Conservation (phyloP, 2,797 vertebrate species). For the Danio kyathit region DNA sequence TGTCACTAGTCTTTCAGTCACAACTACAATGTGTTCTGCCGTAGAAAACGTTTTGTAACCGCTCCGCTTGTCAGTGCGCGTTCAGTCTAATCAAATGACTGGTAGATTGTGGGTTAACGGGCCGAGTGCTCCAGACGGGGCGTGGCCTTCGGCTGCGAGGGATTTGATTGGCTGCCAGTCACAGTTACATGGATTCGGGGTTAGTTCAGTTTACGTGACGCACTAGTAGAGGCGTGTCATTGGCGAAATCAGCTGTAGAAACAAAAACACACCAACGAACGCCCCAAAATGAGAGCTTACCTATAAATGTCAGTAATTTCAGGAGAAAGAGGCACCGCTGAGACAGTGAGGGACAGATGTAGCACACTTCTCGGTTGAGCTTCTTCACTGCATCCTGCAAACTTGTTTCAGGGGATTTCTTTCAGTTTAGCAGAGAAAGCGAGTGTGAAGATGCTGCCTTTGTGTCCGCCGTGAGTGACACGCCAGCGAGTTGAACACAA, state of each 20-base stretch:
- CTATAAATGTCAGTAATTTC: conserved; percentile 25
- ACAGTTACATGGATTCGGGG: conserved; percentile 39
- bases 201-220: conserved; percentile 68
- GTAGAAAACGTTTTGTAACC: conserved; percentile 35
- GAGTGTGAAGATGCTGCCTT: conserved; percentile 67
- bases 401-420: conserved; percentile 47
- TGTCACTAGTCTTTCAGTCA: not conserved
- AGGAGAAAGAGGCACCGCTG: conserved; percentile 22
- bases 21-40: conserved; percentile 6
- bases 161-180: conserved; percentile 49
- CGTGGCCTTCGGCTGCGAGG: conserved; percentile 20
- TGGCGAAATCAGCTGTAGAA: conserved; percentile 79
- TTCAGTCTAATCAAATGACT: not conserved
- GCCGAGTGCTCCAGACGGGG: conserved; percentile 53
- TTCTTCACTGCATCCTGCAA: conserved; percentile 21
- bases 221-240: conserved; percentile 71
- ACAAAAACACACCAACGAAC: conserved; percentile 73
- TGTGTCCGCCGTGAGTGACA: conserved; percentile 70
- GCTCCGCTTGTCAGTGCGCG: not conserved
- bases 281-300: conserved; percentile 17
- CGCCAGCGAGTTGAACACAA: conserved; percentile 44
- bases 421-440: conserved; percentile 46
- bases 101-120: conserved; percentile 53
- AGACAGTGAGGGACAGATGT: conserved; percentile 4
- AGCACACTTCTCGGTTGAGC: not conserved